phyloP scores from a whole-genome alignment of 2,113 vertebrate species.

The Semicossyphus pulcher region DNA sequence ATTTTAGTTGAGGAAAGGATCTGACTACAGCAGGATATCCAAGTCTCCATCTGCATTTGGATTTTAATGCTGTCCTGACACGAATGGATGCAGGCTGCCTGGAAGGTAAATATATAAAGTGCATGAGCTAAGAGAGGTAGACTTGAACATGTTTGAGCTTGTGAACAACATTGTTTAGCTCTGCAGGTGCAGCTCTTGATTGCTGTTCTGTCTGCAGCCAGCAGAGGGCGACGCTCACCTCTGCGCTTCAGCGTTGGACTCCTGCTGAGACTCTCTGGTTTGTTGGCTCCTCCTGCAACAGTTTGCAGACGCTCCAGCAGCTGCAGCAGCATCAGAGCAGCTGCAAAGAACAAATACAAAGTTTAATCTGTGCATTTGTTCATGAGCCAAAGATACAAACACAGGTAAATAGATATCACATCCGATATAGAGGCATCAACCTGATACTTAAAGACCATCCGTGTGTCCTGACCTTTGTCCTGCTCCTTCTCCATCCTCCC shows the following conservation, averaged over 20 bases:
- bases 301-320: constrained; percentile 17
- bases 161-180: no score
- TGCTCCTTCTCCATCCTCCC: constrained; percentile 56
- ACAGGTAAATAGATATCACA: no score
- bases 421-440: no score
- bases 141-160: no score
- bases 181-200: neutral
- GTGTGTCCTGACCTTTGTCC: constrained; percentile 54
- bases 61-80: no score
- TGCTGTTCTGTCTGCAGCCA: neutral
- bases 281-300: constrained; percentile 31
- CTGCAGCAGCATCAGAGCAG: constrained; percentile 34
- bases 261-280: constrained; percentile 35
- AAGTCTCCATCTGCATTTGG: no score
- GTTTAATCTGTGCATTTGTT: neutral
- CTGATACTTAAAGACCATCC: neutral
- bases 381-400: neutral
- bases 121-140: neutral
- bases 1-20: no score
- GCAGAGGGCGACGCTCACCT: constrained; percentile 63
- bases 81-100: no score
- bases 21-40: no score
- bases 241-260: constrained; percentile 43
- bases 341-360: neutral
- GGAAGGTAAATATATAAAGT: no score